Evolutionary conservation across 2,797 vertebrate species (phyloP), one percentile per base, ranked within the genome.

Genomic region (Phoeniculus purpureus): DNA sequence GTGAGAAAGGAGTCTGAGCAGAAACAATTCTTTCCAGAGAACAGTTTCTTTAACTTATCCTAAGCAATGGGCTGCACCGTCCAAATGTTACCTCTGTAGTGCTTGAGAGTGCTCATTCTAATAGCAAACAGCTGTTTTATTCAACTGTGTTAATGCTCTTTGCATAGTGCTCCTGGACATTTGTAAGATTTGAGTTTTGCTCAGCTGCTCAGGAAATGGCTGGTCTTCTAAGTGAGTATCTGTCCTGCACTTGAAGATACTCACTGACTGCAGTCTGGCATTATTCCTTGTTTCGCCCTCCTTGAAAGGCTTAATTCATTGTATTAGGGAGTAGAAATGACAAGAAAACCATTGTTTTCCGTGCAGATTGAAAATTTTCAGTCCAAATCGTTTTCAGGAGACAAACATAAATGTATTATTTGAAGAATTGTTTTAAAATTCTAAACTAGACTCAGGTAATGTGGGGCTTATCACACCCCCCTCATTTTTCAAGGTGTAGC

Each of bases 1-100:
- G 58, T 91, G 87, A 84, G 81, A 75, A 87, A 77, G 62, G 62
- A 89, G 72, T 59, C 67, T 47, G 64, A 74, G 40, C 74, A 89
- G 80, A 95, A 95, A 77, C 50, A 29, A 71, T 90, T 95, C 45
- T 79, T 87, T 73, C 54, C 87, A 85, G 81, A 54, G 77, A 87
- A 81, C 1, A 0, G 60, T 93, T 86, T 91, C 67, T 93, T 85
- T 76, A 84, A 60, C 26, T 91, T 62, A 45, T 14, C 67, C 81
- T 58, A 40, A 80, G 82, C 65, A 88, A 65, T 52, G 43, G 68
- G 51, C 27, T 60, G 25, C 27, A 4, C 32, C 79, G 59, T 72
- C 71, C 67, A 87, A 81, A 18, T 31, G 64, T 51, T 89, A 87
- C 82, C 76, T 76, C 70, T 3, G 0, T 3, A 45, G 52, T 71